These are phyloP conservation scores for Petrolisthes manimaculis DNA, from an alignment of 2,888 invertebrate species.

Conservation along the genomic window DNA sequence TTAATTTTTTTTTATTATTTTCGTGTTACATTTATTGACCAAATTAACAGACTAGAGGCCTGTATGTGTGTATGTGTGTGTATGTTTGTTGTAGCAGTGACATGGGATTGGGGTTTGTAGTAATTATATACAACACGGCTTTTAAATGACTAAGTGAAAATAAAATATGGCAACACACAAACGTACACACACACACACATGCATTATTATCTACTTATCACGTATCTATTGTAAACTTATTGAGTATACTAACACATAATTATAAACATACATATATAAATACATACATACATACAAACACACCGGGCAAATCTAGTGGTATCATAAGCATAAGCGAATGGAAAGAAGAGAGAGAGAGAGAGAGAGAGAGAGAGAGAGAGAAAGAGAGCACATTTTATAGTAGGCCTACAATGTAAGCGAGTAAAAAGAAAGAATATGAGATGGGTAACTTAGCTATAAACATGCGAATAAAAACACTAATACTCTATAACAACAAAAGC, in stretches of 20 bases:
- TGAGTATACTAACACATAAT: background rate
- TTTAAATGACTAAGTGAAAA: background rate
- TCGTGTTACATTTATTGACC: too few species aligned
- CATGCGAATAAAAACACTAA: too few species aligned
- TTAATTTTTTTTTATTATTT: too few species aligned
- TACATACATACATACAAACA: background rate
- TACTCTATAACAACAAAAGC: too few species aligned
- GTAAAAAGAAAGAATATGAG: constrained; percentile 6
- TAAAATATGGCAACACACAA: background rate
- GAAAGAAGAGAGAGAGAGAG: constrained; percentile 3
- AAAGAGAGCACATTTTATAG: too few species aligned
- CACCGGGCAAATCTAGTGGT: too few species aligned
- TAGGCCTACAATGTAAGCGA: background rate
- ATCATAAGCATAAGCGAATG: background rate
- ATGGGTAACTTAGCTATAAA: background rate
- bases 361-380: constrained; percentile 21
- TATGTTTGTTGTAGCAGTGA: too few species aligned
- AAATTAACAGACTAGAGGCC: too few species aligned
- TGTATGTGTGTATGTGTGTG: too few species aligned
- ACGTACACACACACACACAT: constrained; percentile 10
- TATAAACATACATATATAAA: constrained; percentile 7
- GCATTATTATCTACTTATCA: background rate
- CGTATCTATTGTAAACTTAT: background rate
- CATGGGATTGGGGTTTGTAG: too few species aligned
- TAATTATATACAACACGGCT: too few species aligned